phyloP scores from a whole-genome alignment of 2,888 invertebrate species.

The Scaeva pyrastri region DNA sequence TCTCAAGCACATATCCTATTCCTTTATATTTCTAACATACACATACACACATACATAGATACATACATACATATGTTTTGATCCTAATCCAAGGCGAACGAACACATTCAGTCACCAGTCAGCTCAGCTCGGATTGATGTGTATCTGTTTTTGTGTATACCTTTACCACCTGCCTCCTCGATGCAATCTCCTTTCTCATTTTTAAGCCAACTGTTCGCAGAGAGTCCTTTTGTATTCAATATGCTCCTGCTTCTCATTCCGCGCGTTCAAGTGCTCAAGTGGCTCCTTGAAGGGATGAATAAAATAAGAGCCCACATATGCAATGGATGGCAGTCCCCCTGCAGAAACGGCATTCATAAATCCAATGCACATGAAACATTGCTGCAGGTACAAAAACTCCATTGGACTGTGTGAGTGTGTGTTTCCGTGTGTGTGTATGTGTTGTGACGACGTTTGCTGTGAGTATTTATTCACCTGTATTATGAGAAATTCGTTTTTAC shows the following conservation, averaged over 20 bases:
- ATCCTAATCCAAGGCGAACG: conserved; percentile 68
- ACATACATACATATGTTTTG: conserved; percentile 38
- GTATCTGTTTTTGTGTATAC: conserved; percentile 28
- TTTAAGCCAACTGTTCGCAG: conserved; percentile 56
- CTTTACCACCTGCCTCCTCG: conserved; percentile 70
- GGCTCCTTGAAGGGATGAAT: conserved; percentile 63
- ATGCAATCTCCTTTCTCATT: conserved; percentile 58
- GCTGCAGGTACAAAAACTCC: conserved; percentile 13
- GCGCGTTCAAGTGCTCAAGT: conserved; percentile 57
- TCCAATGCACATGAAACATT: conserved; percentile 42
- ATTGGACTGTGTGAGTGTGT: conserved; percentile 6
- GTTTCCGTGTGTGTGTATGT: conserved; percentile 18
- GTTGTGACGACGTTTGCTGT: conserved; percentile 36
- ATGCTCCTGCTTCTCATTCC: conserved; percentile 63
- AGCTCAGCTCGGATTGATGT: neutral
- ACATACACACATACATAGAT: neutral
- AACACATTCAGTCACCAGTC: conserved; percentile 49
- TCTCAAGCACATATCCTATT: conserved; percentile 74
- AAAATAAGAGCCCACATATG: conserved; percentile 56
- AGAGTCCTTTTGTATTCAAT: conserved; percentile 66
- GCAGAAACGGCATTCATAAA: conserved; percentile 67
- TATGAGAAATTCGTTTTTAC: conserved; percentile 58
- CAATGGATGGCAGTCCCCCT: conserved; percentile 59
- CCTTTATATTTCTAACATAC: too few species aligned
- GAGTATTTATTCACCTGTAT: conserved; percentile 32